These are phyloP conservation scores for Meteorus sp. DNA, from an alignment of 1,140 invertebrate species.

Conservation along the genomic window DNA sequence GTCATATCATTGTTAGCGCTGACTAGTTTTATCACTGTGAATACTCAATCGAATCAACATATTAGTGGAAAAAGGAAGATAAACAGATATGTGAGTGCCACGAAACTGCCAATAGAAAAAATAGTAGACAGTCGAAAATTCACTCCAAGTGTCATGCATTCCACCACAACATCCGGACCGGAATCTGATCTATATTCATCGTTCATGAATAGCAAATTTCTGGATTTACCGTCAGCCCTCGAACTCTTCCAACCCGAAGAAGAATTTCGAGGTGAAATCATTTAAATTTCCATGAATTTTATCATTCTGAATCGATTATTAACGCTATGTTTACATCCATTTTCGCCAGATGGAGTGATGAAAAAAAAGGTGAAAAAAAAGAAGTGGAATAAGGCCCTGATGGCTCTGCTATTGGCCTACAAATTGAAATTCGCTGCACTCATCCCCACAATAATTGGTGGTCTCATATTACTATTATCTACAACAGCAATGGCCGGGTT, in stretches of 20 bases:
- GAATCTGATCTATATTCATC: too few relatives aligned
- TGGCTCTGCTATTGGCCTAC: constrained; percentile 77
- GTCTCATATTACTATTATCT: constrained; percentile 71
- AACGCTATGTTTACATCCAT: constrained; percentile 30
- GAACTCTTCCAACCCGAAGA: too few relatives aligned
- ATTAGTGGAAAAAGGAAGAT: neutral
- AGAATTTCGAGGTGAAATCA: too few relatives aligned
- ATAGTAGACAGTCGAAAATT: too few relatives aligned
- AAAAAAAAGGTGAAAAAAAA: constrained; percentile 63
- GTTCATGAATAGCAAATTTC: too few relatives aligned
- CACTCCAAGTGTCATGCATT: too few relatives aligned
- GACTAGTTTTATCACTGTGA: constrained; percentile 30
- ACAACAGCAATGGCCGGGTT: constrained; percentile 79
- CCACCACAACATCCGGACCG: too few relatives aligned
- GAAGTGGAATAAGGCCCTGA: constrained; percentile 65
- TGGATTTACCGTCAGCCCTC: too few relatives aligned
- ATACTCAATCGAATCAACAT: constrained; percentile 16
- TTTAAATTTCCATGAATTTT: too few relatives aligned
- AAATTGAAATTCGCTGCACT: constrained; percentile 81
- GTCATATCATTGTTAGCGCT: constrained; percentile 38
- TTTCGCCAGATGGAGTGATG: too few relatives aligned
- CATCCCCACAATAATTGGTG: constrained; percentile 74
- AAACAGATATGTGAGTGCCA: neutral
- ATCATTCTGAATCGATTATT: constrained; percentile 4
- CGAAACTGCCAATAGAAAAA: too few relatives aligned